These are phyloP conservation scores for Albula goreensis DNA, from an alignment of 2,113 vertebrate species.

Conservation along the genomic window DNA sequence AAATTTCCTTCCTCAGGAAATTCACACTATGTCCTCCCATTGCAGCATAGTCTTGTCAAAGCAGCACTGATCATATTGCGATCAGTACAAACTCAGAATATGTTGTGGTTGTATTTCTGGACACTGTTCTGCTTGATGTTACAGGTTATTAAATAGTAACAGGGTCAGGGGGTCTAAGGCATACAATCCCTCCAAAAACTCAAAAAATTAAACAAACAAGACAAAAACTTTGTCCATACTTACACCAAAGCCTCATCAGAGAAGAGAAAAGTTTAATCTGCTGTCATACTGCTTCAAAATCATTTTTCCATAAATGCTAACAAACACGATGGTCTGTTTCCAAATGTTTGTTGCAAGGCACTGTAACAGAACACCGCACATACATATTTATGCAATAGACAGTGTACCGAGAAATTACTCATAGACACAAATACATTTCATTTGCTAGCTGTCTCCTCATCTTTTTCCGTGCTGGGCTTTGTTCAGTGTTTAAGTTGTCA, in stretches of 20 bases:
- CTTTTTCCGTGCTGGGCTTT: neutral
- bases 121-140: neutral
- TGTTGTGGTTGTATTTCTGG: neutral
- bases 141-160: neutral
- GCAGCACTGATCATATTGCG: neutral
- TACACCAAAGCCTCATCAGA: neutral
- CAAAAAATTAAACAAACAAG: neutral
- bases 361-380: neutral
- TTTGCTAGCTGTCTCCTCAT: neutral
- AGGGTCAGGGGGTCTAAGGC: neutral
- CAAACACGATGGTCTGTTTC: neutral
- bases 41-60: neutral
- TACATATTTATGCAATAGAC: constrained; percentile 21
- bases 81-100: neutral
- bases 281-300: constrained; percentile 16
- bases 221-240: neutral
- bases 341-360: constrained; percentile 25
- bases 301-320: constrained; percentile 13
- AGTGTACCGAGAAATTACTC: constrained; percentile 13
- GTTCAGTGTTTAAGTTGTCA: constrained; percentile 9
- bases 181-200: neutral
- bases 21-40: neutral
- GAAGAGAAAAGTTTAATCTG: constrained; percentile 4
- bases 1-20: neutral
- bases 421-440: neutral